Base-by-base conservation (phyloP, 1,140 invertebrate species). In the Drosophila truncata region DNA sequence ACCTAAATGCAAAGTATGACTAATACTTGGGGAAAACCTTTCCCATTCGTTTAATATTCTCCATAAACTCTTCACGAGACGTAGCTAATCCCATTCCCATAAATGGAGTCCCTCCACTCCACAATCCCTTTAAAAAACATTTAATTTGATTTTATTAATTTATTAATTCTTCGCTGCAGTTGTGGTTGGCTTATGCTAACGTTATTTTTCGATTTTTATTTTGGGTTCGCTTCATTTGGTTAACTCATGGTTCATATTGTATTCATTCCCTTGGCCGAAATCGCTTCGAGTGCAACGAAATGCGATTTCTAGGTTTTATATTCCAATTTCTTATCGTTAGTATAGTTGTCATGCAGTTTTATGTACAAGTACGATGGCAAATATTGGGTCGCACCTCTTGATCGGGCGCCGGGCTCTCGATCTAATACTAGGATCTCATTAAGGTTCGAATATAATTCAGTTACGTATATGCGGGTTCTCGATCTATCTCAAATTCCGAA, bases 371-470 rank as follows among this genome's bases (percentile, higher is more conserved):
- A 67, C 65, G 58, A 63, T 70, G 81, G 70, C 66, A 60, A 84
- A 61, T 77, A 79, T 50, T 72, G 54, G 44, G 65, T 46, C 49
- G 33, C 46, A 54, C 52, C 55, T 25, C 14, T 57, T 33, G 55
- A 78, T 61, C 33, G 58, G 25, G 61, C 29, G 42, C 31, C 35
- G 33, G 20, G 29, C 50, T 59, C 46, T 57, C 49, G 63, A 31
- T 80, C 59, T 78, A 78, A 64, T 54, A 64, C 61, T 76, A 86
- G 64, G 69, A 75, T 61, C 44, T 75, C 74, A 39, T 76, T 77
- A 70, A 80, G 59, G 46, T 81, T 90, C 65, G 84, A 88, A 88
- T 88, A 87, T 90, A 78, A 84, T 90, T 84, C 80, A 82, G 62
- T 90, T 90, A 90, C 81, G 85, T 90, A 90, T 90, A 79, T 90